Evolutionary conservation across 2,888 invertebrate genomes (phyloP).

Genomic region (Stomorhina lunata): DNA sequence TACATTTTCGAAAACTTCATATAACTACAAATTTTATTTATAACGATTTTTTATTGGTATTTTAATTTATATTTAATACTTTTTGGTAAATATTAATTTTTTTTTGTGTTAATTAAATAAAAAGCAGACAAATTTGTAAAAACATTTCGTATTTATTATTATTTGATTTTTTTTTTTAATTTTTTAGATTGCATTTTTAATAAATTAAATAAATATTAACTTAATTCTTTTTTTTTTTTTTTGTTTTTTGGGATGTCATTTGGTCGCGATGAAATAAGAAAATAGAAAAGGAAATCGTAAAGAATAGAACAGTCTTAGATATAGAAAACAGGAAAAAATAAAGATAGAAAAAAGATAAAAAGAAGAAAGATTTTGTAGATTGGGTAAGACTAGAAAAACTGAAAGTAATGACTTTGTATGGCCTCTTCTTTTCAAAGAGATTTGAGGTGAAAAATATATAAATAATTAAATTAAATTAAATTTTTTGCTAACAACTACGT

Average conservation of each 20-base stretch:
- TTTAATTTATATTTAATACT: not conserved
- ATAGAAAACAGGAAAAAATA: not conserved
- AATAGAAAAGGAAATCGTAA: conserved; percentile 42
- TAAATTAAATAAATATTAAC: conserved; percentile 78
- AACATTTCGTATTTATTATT: conserved; percentile 64
- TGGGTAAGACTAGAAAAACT: conserved; percentile 53
- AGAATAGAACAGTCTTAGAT: conserved; percentile 48
- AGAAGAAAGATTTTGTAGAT: conserved; percentile 3
- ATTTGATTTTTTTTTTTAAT: conserved; percentile 56
- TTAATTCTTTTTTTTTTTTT: conserved; percentile 66
- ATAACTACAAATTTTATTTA: not conserved
- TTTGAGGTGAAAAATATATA: conserved; percentile 37
- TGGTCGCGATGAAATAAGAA: conserved; percentile 69
- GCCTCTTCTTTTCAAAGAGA: conserved; percentile 34
- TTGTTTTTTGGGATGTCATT: conserved; percentile 72
- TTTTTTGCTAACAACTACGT: conserved; percentile 37
- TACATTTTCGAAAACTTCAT: too few relatives aligned
- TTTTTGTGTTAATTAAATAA: not conserved
- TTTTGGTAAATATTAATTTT: not conserved
- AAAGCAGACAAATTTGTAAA: conserved; percentile 32
- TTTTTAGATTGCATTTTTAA: conserved; percentile 73
- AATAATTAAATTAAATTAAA: conserved; percentile 48
- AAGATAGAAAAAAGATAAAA: conserved; percentile 5
- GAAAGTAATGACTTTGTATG: conserved; percentile 50
- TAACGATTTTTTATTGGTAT: not conserved